Percentiles rank a stretch among this genome's conserved stretches.
phyloP scores from a whole-genome alignment of 2,888 invertebrate genomes.

The Leucozona laternaria region DNA sequence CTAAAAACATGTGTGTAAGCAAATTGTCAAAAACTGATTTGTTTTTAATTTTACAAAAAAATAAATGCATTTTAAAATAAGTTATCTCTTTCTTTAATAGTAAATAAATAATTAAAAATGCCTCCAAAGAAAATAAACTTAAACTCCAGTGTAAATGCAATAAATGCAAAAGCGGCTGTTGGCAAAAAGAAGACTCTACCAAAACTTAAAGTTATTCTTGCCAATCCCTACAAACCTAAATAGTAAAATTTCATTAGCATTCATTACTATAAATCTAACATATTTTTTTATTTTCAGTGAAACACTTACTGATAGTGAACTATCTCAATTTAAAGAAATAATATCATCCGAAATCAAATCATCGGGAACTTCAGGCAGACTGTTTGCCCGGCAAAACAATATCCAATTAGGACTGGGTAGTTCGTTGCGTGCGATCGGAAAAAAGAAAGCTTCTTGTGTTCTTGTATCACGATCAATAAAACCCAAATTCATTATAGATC shows the following conservation, averaged over 20 bases:
- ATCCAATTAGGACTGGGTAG: constrained; percentile 50
- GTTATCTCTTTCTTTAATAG: not conserved
- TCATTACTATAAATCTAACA: not conserved
- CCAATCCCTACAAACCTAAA: constrained; percentile 37
- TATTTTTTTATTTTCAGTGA: constrained; percentile 28
- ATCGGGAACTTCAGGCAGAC: not conserved
- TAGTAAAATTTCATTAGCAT: constrained; percentile 16
- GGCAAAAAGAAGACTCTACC: constrained; percentile 34
- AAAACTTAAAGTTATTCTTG: constrained; percentile 59
- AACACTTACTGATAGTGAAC: constrained; percentile 8
- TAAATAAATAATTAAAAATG: constrained; percentile 22
- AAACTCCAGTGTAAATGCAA: constrained; percentile 11
- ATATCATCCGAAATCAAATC: constrained; percentile 21
- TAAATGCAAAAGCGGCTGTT: constrained; percentile 18
- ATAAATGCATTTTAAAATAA: not conserved
- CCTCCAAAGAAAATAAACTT: constrained; percentile 29
- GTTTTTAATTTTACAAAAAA: not conserved
- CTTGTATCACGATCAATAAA: constrained; percentile 44
- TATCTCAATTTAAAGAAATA: not conserved
- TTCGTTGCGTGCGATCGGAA: constrained; percentile 36
- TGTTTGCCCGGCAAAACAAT: constrained; percentile 16
- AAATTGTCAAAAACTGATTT: not conserved
- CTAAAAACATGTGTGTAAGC: not conserved
- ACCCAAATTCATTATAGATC: constrained; percentile 61
- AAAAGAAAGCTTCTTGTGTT: constrained; percentile 40